These are phyloP conservation scores for Piscicola geometra DNA, from an alignment of 2,888 invertebrate genomes.

Conservation along the genomic window DNA sequence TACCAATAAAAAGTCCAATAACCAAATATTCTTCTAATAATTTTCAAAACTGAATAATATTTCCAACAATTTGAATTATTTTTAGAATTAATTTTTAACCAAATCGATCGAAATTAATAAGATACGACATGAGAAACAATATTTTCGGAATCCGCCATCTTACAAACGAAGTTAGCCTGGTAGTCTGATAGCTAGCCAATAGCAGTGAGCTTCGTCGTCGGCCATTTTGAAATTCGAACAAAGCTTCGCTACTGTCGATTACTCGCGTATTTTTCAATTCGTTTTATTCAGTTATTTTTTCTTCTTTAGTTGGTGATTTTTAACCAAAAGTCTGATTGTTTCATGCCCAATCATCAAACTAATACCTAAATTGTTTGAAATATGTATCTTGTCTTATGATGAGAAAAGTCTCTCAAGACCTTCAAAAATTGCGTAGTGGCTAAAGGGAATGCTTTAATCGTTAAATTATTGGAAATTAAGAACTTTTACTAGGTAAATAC, in stretches of 20 bases:
- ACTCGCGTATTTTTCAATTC: background rate
- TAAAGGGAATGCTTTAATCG: too few species aligned
- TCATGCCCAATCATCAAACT: too few species aligned
- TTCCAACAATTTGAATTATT: constrained; percentile 12
- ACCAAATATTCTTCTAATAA: constrained; percentile 5
- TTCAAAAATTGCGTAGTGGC: too few species aligned
- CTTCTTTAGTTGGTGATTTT: background rate
- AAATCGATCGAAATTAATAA: constrained; percentile 9
- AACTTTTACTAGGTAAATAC: too few species aligned
- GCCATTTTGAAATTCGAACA: constrained; percentile 26
- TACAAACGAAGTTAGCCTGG: constrained; percentile 28
- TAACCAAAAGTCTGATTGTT: too few species aligned
- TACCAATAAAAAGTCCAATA: constrained; percentile 19
- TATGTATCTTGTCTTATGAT: too few species aligned
- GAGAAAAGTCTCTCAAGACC: too few species aligned
- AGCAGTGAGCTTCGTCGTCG: constrained; percentile 17
- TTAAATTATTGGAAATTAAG: too few species aligned
- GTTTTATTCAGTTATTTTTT: background rate
- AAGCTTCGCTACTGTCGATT: background rate
- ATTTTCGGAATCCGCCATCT: constrained; percentile 29
- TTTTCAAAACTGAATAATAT: constrained; percentile 8
- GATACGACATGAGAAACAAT: constrained; percentile 29
- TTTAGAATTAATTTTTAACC: constrained; percentile 7
- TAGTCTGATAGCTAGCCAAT: constrained; percentile 29
- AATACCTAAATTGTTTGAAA: too few species aligned